Evolutionary conservation across 35 echinoderm and acorn worm species (phyloP).

Genomic region (Ophiothrix spiculata): DNA sequence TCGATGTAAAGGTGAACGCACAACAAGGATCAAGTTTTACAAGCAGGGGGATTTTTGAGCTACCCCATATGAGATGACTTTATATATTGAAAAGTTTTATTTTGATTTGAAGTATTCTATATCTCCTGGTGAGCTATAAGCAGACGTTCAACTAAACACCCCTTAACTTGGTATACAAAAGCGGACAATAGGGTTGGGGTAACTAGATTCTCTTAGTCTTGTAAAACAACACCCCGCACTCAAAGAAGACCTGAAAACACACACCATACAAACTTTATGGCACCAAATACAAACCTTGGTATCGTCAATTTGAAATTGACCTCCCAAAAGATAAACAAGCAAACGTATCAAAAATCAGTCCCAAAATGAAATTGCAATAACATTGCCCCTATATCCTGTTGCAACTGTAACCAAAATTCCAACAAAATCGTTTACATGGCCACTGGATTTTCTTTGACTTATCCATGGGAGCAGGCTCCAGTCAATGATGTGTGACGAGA

Average conservation of each 20-base stretch:
- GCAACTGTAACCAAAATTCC: not conserved
- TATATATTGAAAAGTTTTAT: not conserved
- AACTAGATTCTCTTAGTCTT: not conserved
- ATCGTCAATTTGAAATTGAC: not conserved
- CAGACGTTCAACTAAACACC: not conserved
- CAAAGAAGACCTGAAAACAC: not conserved
- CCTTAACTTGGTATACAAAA: not conserved
- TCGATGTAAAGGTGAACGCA: too few species aligned
- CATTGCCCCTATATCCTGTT: not conserved
- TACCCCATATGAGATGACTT: not conserved
- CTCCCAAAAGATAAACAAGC: not conserved
- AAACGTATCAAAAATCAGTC: not conserved
- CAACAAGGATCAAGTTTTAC: too few species aligned
- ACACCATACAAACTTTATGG: not conserved
- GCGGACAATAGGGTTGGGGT: not conserved
- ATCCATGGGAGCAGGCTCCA: not conserved
- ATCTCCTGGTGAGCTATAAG: not conserved
- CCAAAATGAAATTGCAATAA: constrained; percentile 13
- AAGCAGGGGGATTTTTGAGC: too few species aligned
- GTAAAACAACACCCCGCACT: not conserved
- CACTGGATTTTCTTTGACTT: not conserved
- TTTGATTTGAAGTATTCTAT: not conserved
- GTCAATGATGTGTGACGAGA: not conserved
- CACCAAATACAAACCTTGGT: not conserved
- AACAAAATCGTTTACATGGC: not conserved